Base-by-base conservation (phyloP, 2,888 invertebrate species). In the Thysanoteuthis rhombus region DNA sequence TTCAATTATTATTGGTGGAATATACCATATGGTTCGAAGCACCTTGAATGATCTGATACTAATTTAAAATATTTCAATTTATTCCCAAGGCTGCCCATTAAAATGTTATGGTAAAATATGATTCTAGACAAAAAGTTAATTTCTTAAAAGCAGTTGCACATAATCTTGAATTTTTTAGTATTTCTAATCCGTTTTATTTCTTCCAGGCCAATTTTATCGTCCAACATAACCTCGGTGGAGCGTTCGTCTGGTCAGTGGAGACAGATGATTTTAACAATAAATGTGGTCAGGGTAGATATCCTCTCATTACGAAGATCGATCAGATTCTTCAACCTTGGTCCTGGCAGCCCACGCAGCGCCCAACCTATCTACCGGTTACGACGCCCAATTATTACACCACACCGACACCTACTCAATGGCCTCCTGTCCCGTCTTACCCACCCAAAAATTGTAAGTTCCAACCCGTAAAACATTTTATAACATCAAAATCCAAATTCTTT, bases 171-270 rank as follows among this genome's bases (percentile, higher is more conserved):
- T 19, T 19, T 10, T 36, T 0, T 38, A 3, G 6, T 16, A 3
- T 90, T 36, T 90, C 3, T 36, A 5, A 16, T 22, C 25, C n/a
- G 19, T 36, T 90, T 32, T 89, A 19, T 36, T 3, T 91, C 40
- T 91, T 90, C n/a, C 89, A 95, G 95, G 95, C 95, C 22, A 93
- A 95, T 45, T 94, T 94, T 93, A 94, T 95, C 90, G 45, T 90
- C 32, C 90, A 95, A 38, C 52, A 94, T 89, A 94, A 94, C 47
- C 92, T 95, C 22, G 99, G 99, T 92, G 99, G 99, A 40, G 98
- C 99, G 94, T 99, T 99, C 99, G 98, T 99, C 93, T 99, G 99
- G 99, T 99, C 99, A 0, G 98, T 99, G 38, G 99, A 99, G 96
- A 98, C 99, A 98, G 99, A 99, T 96, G 99, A 99, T 97, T 99